Evolutionary conservation across 2,888 invertebrate genomes (phyloP).

Genomic region (Epirrhoe tristata): DNA sequence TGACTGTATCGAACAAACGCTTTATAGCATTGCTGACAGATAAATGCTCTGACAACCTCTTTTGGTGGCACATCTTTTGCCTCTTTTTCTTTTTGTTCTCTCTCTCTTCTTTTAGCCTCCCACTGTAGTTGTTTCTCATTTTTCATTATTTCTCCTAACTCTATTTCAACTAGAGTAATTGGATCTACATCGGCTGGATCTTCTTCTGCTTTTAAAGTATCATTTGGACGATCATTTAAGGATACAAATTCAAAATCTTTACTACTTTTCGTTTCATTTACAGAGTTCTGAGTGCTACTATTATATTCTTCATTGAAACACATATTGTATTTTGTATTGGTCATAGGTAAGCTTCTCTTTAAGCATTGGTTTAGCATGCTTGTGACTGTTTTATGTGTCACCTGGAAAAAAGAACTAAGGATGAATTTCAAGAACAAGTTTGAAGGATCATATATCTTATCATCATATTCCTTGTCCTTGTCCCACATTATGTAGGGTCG

Average conservation of each 20-base stretch:
- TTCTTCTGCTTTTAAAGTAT: background rate
- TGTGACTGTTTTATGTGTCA: constrained; percentile 15
- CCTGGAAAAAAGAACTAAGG: constrained; percentile 9
- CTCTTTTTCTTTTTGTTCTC: background rate
- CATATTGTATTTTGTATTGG: constrained; percentile 3
- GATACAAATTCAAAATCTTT: constrained; percentile 15
- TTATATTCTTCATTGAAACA: constrained; percentile 1
- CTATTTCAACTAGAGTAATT: constrained; percentile 17
- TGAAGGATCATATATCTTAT: no score
- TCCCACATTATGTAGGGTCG: no score
- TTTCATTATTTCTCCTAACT: constrained; percentile 14
- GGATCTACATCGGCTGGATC: constrained; percentile 13
- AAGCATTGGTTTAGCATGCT: constrained; percentile 14
- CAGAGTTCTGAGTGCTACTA: background rate
- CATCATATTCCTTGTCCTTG: no score
- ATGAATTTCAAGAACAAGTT: background rate
- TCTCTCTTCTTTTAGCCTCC: background rate
- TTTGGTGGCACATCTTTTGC: background rate
- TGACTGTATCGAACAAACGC: constrained; percentile 13
- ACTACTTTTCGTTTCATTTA: background rate
- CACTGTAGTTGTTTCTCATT: constrained; percentile 8
- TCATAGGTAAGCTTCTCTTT: constrained; percentile 7
- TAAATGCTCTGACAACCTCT: constrained; percentile 2
- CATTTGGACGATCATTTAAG: background rate
- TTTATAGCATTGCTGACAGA: constrained; percentile 8